phyloP scores from a whole-genome alignment of 2,888 invertebrate species.

The Drosophila cognata region DNA sequence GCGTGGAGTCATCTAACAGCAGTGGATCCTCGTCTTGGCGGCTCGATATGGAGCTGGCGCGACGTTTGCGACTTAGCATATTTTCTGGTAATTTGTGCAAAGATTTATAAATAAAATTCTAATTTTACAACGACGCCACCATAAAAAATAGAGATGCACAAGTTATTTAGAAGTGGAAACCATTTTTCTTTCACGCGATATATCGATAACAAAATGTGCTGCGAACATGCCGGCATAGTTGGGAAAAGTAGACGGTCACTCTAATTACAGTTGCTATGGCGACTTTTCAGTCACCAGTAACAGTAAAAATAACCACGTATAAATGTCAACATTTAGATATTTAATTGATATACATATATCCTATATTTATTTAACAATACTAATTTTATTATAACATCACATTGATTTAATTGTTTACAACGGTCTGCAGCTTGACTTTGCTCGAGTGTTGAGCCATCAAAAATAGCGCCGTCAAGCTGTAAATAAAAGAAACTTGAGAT shows the following conservation, averaged over 20 bases:
- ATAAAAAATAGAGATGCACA: constrained; percentile 46
- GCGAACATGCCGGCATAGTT: not conserved
- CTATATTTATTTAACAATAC: not conserved
- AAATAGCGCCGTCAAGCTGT: constrained; percentile 74
- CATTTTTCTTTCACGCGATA: not conserved
- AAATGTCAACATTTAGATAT: not conserved
- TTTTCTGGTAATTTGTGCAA: constrained; percentile 25
- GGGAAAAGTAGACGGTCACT: not conserved
- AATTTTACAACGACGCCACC: constrained; percentile 59
- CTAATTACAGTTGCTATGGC: not conserved
- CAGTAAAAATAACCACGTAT: not conserved
- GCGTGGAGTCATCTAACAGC: constrained; percentile 87
- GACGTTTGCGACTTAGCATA: constrained; percentile 91
- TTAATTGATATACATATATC: not conserved
- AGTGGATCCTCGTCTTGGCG: constrained; percentile 89
- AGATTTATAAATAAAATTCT: constrained; percentile 19
- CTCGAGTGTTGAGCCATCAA: constrained; percentile 53
- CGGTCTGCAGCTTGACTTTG: not conserved
- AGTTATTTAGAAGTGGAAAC: not conserved
- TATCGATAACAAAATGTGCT: constrained; percentile 4
- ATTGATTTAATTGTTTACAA: constrained; percentile 31
- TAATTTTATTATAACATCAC: constrained; percentile 48
- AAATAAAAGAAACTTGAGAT: constrained; percentile 48
- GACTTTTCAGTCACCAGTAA: not conserved
- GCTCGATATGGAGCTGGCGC: constrained; percentile 93